Evolutionary conservation across 2,113 vertebrate species (phyloP), one percentile per base, ranked within the genome.

Genomic region (Cacatua alba): DNA sequence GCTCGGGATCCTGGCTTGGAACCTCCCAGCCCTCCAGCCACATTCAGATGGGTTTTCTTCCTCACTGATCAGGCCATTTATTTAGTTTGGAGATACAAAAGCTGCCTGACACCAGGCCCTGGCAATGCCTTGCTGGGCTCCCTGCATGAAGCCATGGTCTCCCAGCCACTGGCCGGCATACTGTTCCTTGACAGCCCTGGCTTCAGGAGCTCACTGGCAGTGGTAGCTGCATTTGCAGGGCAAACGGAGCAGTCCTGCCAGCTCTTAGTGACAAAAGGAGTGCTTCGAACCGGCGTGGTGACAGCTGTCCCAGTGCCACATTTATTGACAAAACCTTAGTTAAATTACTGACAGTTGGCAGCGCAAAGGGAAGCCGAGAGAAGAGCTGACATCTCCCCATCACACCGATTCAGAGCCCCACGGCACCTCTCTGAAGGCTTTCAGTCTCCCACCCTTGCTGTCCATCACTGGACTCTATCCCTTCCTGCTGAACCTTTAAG

Each of bases 241-340:
- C 94, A 97, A 92, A 52, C n/a, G 8, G 94, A 91, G 72, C 28
- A 7, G 75, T 5, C 9, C 93, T 97, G 97, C 97, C 98, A 98
- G 97, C 90, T 95, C 86, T 77, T 49, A 35, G 93, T 93, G 97
- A 98, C 98, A 98, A 98, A 98, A 94, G 97, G 75, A 97, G 94
- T 97, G 95, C 96, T 98, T 97, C 88, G 86, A 95, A 95, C 96
- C 95, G 97, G 98, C 96, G 1, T 6, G 8, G 90, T 97, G 98
- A 98, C 98, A 98, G 98, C 98, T 98, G 98, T 98, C 98, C 95
- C 96, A 97, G 94, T 82, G 97, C 97, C 98, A 98, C 97, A 90
- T 96, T 97, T 98, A 98, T 98, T 98, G 98, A 98, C 98, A 97
- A 98, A 98, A 97, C 84, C 97, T 97, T 95, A 95, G 97, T 98